Percentiles rank a stretch among this genome's conserved stretches.
phyloP scores from a whole-genome alignment of 2,113 vertebrate species.

The Embiotoca jacksoni region DNA sequence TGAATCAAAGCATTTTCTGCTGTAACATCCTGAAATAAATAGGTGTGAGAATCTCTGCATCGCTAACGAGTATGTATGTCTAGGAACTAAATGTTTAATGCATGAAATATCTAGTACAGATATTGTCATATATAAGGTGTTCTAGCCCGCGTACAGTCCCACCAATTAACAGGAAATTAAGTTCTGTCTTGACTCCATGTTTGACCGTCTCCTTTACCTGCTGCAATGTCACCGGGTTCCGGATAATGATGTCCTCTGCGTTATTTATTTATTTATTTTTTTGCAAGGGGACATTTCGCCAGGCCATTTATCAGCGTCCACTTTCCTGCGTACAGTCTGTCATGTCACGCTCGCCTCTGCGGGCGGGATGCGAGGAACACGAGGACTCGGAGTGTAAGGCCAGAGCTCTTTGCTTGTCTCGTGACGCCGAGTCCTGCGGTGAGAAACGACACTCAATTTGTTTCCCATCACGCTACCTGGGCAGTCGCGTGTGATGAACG shows the following conservation, averaged over 20 bases:
- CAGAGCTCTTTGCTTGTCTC: conserved; percentile 42
- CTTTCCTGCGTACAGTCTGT: conserved; percentile 41
- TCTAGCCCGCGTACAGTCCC: background rate
- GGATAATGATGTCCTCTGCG: conserved; percentile 64
- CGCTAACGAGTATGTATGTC: background rate
- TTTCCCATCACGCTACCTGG: conserved; percentile 79
- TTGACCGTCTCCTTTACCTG: conserved; percentile 24
- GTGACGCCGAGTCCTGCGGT: conserved; percentile 49
- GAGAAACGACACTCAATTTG: conserved; percentile 80
- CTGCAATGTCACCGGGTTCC: conserved; percentile 36
- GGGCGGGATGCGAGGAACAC: conserved; percentile 3
- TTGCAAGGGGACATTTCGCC: conserved; percentile 42
- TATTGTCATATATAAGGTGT: conserved; percentile 1
- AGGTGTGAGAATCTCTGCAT: background rate
- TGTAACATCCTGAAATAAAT: background rate
- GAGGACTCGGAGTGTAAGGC: conserved; percentile 45
- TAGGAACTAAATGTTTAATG: background rate
- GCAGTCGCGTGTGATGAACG: conserved; percentile 69
- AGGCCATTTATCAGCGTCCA: conserved; percentile 63
- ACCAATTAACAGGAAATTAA: conserved; percentile 67
- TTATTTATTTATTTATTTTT: background rate
- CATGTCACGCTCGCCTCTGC: conserved; percentile 45
- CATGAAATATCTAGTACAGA: conserved; percentile 7
- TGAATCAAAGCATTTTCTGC: too few species aligned
- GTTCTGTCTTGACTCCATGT: conserved; percentile 32